Conservation (phyloP, 2,113 vertebrate species). For the Psilopogon haemacephalus region DNA sequence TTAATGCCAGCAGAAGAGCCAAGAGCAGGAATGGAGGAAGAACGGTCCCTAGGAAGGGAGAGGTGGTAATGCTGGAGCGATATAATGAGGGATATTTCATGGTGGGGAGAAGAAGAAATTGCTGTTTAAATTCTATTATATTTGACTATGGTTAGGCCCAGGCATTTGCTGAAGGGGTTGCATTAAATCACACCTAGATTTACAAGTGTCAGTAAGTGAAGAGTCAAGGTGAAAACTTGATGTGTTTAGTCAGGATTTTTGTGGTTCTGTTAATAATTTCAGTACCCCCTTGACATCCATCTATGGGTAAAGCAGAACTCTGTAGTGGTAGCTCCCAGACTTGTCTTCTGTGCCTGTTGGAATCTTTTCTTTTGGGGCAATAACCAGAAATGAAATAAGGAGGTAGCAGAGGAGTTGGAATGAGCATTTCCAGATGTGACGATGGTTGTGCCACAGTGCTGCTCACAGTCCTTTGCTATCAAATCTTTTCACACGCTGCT, state of each 20-base stretch:
- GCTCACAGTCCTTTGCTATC: neutral
- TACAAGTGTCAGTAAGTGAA: neutral
- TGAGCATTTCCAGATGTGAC: neutral
- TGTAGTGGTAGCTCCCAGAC: neutral
- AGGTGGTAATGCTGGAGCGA: neutral
- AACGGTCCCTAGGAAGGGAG: neutral
- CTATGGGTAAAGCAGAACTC: neutral
- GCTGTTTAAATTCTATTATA: neutral
- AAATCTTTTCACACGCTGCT: neutral
- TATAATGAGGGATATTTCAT: neutral
- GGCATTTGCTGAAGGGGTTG: neutral
- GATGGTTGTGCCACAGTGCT: neutral
- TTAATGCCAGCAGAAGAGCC: neutral
- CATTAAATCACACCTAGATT: neutral
- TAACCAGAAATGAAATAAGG: neutral
- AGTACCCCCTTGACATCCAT: neutral
- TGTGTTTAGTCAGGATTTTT: neutral
- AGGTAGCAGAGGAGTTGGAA: neutral
- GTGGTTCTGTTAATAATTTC: neutral
- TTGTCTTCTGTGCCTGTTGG: neutral
- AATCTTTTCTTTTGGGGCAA: neutral
- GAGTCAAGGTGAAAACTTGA: neutral
- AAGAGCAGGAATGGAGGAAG: neutral
- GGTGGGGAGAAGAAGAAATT: neutral
- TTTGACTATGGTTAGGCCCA: neutral